Conservation (phyloP, 2,888 invertebrate genomes). For the Eupithecia insigniata region DNA sequence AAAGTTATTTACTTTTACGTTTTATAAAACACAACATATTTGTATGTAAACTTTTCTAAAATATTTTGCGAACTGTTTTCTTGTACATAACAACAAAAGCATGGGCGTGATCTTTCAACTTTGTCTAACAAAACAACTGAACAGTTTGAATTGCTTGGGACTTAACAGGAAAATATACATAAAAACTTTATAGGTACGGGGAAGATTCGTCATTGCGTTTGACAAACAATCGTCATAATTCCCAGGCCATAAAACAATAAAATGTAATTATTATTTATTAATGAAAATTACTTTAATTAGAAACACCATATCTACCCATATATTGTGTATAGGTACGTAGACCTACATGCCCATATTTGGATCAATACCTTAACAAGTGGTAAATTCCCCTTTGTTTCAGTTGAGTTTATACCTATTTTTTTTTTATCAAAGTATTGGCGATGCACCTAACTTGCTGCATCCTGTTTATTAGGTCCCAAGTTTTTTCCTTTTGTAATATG, state of each 20-base stretch:
- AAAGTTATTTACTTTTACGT: neutral
- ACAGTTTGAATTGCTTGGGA: neutral
- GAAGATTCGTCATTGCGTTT: constrained; percentile 18
- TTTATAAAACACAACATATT: neutral
- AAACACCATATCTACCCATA: neutral
- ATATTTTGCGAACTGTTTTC: neutral
- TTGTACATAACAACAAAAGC: neutral
- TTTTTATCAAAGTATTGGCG: neutral
- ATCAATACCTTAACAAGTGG: neutral
- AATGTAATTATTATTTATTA: neutral
- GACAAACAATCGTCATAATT: constrained; percentile 19
- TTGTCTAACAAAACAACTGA: neutral
- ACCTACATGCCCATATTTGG: neutral
- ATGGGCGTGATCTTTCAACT: neutral
- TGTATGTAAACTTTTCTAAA: neutral
- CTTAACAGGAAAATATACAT: constrained; percentile 16
- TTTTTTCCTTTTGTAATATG: too few species aligned
- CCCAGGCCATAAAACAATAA: constrained; percentile 11
- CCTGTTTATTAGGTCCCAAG: too few species aligned
- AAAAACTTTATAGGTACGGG: constrained; percentile 12
- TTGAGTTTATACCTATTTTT: too few species aligned
- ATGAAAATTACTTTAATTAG: neutral
- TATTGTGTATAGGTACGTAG: neutral
- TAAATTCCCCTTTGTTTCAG: neutral
- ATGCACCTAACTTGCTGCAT: neutral